These are phyloP conservation scores for Chalcis sispes DNA, from an alignment of 2,888 invertebrate species.

Conservation along the genomic window DNA sequence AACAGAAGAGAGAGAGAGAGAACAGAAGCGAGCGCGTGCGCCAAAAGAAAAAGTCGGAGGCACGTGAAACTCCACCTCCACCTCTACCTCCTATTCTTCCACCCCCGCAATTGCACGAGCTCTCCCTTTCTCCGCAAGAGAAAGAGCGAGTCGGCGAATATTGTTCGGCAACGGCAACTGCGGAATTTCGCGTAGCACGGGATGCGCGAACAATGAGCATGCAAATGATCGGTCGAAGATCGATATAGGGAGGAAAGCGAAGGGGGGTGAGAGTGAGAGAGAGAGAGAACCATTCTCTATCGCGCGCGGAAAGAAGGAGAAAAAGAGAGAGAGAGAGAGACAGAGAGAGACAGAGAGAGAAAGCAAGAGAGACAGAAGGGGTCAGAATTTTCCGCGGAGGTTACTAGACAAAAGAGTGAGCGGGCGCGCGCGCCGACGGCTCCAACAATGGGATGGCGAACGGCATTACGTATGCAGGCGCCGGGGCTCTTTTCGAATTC, in stretches of 20 bases:
- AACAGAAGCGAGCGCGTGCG: slow-evolving; percentile 8
- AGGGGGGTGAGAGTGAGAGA: slow-evolving; percentile 57
- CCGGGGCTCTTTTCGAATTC: slow-evolving; percentile 70
- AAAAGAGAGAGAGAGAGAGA: not conserved
- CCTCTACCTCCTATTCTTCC: no score
- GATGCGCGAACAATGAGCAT: slow-evolving; percentile 74
- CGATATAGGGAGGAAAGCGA: slow-evolving; percentile 61
- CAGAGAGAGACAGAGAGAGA: slow-evolving; percentile 65
- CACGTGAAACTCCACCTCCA: slow-evolving; percentile 17
- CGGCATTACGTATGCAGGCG: slow-evolving; percentile 75
- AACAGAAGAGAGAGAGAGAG: not conserved
- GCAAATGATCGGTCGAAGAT: slow-evolving; percentile 76
- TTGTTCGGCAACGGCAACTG: slow-evolving; percentile 55
- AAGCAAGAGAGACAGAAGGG: not conserved
- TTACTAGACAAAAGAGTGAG: slow-evolving; percentile 69
- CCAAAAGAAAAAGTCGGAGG: slow-evolving; percentile 24
- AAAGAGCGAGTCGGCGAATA: slow-evolving; percentile 40
- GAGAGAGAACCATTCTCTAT: slow-evolving; percentile 56
- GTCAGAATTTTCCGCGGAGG: slow-evolving; percentile 73
- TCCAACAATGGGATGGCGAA: slow-evolving; percentile 69
- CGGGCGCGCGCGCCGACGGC: slow-evolving; percentile 59
- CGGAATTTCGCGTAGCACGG: slow-evolving; percentile 70
- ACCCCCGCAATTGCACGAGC: no score
- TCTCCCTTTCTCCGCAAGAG: no score
- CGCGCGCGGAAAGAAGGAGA: slow-evolving; percentile 59